Base-by-base conservation (phyloP, 2,888 invertebrate species). In the Rhagonycha lutea region DNA sequence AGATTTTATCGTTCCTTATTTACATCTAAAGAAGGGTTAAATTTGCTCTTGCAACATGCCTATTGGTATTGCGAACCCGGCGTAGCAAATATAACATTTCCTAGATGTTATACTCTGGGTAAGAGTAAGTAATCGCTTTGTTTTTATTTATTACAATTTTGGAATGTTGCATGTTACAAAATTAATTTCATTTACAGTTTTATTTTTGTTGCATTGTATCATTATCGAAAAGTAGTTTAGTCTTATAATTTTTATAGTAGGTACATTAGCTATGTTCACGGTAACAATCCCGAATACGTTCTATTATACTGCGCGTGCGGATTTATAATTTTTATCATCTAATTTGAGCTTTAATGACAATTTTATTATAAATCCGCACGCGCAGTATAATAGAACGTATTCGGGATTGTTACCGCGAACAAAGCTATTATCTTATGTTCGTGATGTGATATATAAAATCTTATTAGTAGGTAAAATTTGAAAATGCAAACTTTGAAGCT, bases 1-100 rank as follows among this genome's bases (percentile, higher is more conserved):
- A 93, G 97, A 83, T 97, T 95, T 87, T 94, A 94, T 81, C 92
- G 95, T 83, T 96, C 96, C 0, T 91, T 94, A 70, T 98, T 98
- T 85, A 97, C 98, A 0, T 96, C 97, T 0, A 98, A 98, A 90
- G 97, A 97, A 86, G 96, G 96, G 3, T 87, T 96, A 32, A 95
- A 95, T 80, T 89, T 92, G 23, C 92, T 94, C 76, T 87, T 96
- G 61, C 93, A 93, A 69, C 95, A 96, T 85, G 93, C 95, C 89
- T 94, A 96, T 85, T 96, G 96, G 95, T 94, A 93, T 85, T 94
- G 93, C 69, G 95, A 96, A 82, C 93, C 94, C 9, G 95, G 94
- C 9, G 92, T 95, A 29, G 93, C 96, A 0, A 89, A 93, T 79
- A 93, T 95, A 8, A 93, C 93, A 80, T 97, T 96, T 86, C 97